Base-by-base conservation (phyloP, 2,113 vertebrate genomes). In the Catharus bicknelli region DNA sequence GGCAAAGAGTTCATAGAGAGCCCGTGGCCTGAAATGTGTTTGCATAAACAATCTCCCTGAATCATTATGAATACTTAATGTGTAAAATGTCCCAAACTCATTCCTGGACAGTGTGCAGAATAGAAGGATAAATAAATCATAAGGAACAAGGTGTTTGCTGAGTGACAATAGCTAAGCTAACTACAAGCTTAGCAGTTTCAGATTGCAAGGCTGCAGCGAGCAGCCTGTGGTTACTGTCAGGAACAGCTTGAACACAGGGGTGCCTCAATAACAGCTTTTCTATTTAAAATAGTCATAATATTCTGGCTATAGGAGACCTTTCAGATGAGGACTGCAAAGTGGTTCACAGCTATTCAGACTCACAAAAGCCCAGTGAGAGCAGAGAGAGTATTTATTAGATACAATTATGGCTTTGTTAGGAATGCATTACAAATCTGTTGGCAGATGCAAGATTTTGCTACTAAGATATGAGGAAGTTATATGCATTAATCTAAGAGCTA, bases 241-340 rank as follows among this genome's bases (percentile, higher is more conserved):
- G 85, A 96, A 80, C 78, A 94, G 90, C 75, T 83, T 77, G 72
- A 93, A 67, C 55, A 53, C 68, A 86, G 63, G 77, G 57, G 43
- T 70, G 59, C 73, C 81, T 90, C 79, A 62, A 3, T 77, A 85
- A 53, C 68, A 74, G 72, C 15, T 53, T 81, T 86, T 67, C 69
- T 73, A 45, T 96, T 94, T 93, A 85, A 94, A 91, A 91, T 18
- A 92, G 79, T 77, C 48, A 75, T 94, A 93, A 86, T 94, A 55
- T 83, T 95, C 68, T 73, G 79, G 13, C 82, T 77, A 22, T 57
- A 77, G 74, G 84, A 87, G 43, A 66, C 75, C 72, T 95, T 94
- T 90, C 91, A 90, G 63, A 82, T 67, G 82, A 96, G 74, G 47
- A 45, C 40, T 83, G 53, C 51, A 59, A 83, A 96, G 86, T 86